phyloP scores from a whole-genome alignment of 2,113 vertebrate species.

The Barnardius zonarius region DNA sequence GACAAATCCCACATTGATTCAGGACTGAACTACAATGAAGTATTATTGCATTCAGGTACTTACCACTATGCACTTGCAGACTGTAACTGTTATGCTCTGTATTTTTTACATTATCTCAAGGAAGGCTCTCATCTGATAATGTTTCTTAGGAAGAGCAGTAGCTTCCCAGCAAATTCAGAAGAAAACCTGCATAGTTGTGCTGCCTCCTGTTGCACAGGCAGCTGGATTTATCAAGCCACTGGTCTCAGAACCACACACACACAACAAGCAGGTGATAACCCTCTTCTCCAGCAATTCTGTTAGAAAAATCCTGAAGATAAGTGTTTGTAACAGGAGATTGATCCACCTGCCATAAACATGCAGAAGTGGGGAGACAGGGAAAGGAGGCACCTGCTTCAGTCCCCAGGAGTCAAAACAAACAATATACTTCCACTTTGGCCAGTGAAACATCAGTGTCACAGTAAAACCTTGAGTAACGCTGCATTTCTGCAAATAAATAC shows the following conservation, averaged over 20 bases:
- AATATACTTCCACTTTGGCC: neutral
- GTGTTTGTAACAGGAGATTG: neutral
- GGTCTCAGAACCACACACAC: neutral
- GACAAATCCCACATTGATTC: neutral
- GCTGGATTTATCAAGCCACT: neutral
- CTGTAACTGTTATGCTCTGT: neutral
- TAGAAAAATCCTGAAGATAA: neutral
- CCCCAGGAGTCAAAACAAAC: neutral
- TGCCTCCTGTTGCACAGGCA: neutral
- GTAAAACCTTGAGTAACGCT: neutral
- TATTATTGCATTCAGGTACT: neutral
- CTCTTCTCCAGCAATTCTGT: neutral
- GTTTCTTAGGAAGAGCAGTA: neutral
- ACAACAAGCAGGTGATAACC: neutral
- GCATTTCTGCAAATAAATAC: neutral
- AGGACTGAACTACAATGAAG: neutral
- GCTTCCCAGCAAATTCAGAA: neutral
- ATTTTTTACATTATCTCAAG: neutral
- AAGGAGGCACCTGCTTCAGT: neutral
- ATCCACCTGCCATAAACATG: neutral
- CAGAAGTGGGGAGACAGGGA: neutral
- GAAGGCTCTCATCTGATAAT: neutral
- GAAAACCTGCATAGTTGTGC: neutral
- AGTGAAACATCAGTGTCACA: neutral
- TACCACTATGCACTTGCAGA: neutral